A percentile compares a stretch with the other conserved stretches of the same genome.
These are phyloP conservation scores for Diaphora mendica DNA, from an alignment of 2,888 invertebrate genomes.

Conservation along the genomic window DNA sequence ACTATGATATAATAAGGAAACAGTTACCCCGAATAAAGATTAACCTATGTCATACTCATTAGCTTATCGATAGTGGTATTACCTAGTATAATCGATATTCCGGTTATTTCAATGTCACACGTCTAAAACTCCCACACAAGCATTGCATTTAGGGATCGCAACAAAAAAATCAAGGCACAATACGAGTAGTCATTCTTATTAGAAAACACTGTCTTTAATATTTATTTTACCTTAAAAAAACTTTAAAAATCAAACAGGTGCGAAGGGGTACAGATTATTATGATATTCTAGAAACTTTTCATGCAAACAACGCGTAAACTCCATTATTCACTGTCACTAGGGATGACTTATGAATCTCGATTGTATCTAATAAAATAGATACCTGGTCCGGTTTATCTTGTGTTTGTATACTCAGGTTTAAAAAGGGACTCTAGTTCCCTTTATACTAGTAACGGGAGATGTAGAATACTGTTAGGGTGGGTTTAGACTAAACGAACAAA, in stretches of 20 bases:
- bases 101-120: too few species aligned
- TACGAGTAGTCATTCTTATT: background rate
- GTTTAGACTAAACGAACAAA: too few species aligned
- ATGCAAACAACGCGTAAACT: conserved; percentile 33
- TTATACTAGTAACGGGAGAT: background rate
- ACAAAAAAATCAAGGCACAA: too few species aligned
- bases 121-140: too few species aligned
- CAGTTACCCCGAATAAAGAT: too few species aligned
- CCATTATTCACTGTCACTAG: conserved; percentile 32
- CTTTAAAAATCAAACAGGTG: background rate
- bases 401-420: background rate
- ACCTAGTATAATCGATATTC: too few species aligned
- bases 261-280: background rate
- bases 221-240: background rate
- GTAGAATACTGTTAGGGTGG: background rate
- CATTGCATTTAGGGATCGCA: too few species aligned
- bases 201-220: background rate
- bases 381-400: background rate
- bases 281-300: conserved; percentile 14
- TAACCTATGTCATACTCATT: too few species aligned
- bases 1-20: too few species aligned
- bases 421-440: background rate
- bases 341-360: conserved; percentile 25
- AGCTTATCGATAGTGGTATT: too few species aligned
- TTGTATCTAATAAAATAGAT: conserved; percentile 10